Percentiles rank a stretch among this genome's conserved stretches.
Conservation (phyloP, 2,113 vertebrate genomes). For the Ia io region DNA sequence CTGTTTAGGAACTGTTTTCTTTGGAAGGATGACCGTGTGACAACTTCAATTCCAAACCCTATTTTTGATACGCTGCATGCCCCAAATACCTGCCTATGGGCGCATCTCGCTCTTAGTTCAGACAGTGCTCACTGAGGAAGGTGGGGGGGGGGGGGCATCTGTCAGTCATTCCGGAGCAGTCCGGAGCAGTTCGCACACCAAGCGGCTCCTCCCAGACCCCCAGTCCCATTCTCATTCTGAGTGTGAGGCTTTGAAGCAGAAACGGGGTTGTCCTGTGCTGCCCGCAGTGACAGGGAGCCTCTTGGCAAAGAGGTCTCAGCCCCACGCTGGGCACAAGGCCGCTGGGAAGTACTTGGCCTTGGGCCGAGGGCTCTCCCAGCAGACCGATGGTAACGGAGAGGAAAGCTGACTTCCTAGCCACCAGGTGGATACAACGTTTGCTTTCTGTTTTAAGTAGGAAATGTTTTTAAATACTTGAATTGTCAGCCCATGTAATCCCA, state of each 20-base stretch:
- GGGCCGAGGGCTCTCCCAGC: background rate
- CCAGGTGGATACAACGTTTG: conserved; percentile 38
- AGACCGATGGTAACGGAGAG: background rate
- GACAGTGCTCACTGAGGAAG: background rate
- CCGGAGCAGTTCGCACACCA: accelerated
- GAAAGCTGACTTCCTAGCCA: conserved; percentile 48
- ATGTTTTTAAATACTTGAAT: conserved; percentile 67
- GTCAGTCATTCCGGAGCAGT: background rate
- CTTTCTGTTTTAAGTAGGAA: conserved; percentile 39
- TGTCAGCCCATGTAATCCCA: conserved; percentile 50
- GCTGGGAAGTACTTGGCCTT: accelerated
- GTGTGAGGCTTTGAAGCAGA: background rate
- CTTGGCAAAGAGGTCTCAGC: accelerated
- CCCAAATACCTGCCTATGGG: background rate
- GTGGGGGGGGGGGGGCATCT: no score
- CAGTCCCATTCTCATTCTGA: background rate
- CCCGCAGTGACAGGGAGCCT: accelerated
- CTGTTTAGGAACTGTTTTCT: background rate
- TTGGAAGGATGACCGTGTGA: background rate
- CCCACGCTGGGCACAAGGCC: background rate
- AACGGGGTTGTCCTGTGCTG: accelerated
- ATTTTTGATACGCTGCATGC: conserved; percentile 62
- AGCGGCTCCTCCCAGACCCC: background rate
- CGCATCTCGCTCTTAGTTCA: background rate
- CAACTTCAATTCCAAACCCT: background rate